Evolutionary conservation across 2,113 vertebrate species (phyloP), one percentile per base, ranked within the genome.

Genomic region (Limanda limanda): DNA sequence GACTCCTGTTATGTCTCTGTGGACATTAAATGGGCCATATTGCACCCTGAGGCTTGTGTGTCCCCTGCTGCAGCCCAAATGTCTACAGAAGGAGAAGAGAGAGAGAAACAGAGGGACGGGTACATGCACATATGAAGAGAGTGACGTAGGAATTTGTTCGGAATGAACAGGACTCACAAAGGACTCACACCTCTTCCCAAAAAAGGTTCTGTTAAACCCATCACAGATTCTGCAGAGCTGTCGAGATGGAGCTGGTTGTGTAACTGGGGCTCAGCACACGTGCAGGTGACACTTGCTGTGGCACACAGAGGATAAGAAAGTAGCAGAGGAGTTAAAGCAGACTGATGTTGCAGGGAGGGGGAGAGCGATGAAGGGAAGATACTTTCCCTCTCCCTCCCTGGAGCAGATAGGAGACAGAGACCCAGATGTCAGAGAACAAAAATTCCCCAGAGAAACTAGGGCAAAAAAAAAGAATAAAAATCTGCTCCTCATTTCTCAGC

Each of bases 371-470:
- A 42, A 78, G 82, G 68, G 85, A 74, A 87, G 80, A 86, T 84
- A 65, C 76, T 85, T 77, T 76, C 37, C 56, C 55, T 21, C 37
- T 83, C 78, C 83, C 7, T 20, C 87, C 86, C 86, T 82, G 79
- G 85, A 92, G 92, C 88, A 83, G 82, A n/a, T n/a, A 70, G 61
- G 79, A 90, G 82, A 81, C 58, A 83, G 87, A 79, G 90, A 87
- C 92, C 86, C 93, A 94, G 91, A 94, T 94, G 93, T 93, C 91
- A 86, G 86, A 85, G 79, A 90, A 92, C 91, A 87, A 78, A 85
- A 79, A 89, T 56, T 86, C 93, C 80, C 92, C 74, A 56, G 86
- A 91, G 91, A 92, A 45, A 74, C 3, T 17, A 37, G 61, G 20
- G 58, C 45, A 78, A 18, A 9, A 18, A 7, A 51, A 7, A 48